Evolutionary conservation across 2,888 invertebrate genomes (phyloP).

Genomic region (Bursaphelenchus okinawaensis): DNA sequence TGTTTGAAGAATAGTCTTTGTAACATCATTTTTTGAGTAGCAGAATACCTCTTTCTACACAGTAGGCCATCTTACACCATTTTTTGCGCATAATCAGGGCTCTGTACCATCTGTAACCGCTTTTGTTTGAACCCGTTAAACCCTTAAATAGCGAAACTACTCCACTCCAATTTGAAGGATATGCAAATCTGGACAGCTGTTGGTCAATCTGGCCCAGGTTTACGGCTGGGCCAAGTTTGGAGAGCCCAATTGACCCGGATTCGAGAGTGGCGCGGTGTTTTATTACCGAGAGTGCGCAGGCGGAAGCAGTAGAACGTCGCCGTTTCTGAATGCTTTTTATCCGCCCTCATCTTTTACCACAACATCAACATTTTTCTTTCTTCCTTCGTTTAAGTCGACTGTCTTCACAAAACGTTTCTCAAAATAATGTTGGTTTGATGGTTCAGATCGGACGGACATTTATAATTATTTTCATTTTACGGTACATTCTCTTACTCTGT

Average conservation of each 20-base stretch:
- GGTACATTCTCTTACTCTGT: too few species aligned
- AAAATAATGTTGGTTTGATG: too few species aligned
- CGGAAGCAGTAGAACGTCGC: not conserved
- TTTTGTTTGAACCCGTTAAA: not conserved
- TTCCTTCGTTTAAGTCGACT: too few species aligned
- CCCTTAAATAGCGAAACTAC: not conserved
- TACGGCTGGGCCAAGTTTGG: not conserved
- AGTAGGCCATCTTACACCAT: not conserved
- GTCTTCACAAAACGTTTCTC: too few species aligned
- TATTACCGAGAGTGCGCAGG: not conserved
- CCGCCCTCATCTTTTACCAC: not conserved
- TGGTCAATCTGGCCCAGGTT: too few species aligned
- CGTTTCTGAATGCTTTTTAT: not conserved
- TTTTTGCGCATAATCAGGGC: too few species aligned
- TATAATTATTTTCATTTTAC: too few species aligned
- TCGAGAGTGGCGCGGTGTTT: not conserved
- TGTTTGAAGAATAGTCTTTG: not conserved
- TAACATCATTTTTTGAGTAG: not conserved
- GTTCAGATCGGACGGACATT: too few species aligned
- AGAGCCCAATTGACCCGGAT: not conserved
- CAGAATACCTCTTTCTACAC: not conserved
- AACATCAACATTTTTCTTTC: not conserved
- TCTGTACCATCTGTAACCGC: too few species aligned
- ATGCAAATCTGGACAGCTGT: not conserved
- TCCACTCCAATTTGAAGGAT: not conserved